phyloP scores from a whole-genome alignment of 2,888 invertebrate species.

The Eubasilissa splendida region DNA sequence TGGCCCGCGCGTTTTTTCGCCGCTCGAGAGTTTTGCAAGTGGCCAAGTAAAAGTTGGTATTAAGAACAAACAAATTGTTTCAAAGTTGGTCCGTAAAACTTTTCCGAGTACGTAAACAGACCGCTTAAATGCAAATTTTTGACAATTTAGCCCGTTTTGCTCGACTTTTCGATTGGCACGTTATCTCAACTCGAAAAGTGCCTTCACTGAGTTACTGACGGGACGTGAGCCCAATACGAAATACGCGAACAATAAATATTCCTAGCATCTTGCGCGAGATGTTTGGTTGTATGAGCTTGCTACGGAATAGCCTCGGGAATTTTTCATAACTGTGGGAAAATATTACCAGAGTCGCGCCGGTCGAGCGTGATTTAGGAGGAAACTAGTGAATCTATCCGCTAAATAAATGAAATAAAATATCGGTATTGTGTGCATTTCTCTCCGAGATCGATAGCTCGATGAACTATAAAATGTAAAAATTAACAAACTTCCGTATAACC shows the following conservation, averaged over 20 bases:
- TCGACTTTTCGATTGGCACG: slow-evolving; percentile 54
- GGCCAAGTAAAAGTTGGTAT: background rate
- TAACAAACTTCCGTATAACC: too few relatives aligned
- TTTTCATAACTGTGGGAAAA: slow-evolving; percentile 13
- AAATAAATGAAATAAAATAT: too few relatives aligned
- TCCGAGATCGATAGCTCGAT: too few relatives aligned
- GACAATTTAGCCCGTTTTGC: slow-evolving; percentile 51
- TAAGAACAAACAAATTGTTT: slow-evolving; percentile 50
- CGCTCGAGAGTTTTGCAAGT: slow-evolving; percentile 24
- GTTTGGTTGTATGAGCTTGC: slow-evolving; percentile 23
- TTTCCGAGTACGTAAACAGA: slow-evolving; percentile 41
- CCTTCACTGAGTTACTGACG: slow-evolving; percentile 51
- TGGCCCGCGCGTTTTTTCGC: slow-evolving; percentile 22
- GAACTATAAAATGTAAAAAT: too few relatives aligned
- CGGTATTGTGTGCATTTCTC: too few relatives aligned
- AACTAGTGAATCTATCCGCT: background rate
- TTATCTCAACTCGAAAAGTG: slow-evolving; percentile 54
- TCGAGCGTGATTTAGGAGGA: slow-evolving; percentile 3
- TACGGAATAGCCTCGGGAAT: background rate
- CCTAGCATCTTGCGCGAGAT: slow-evolving; percentile 28
- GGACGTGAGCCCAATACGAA: slow-evolving; percentile 52
- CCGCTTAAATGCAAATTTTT: slow-evolving; percentile 51
- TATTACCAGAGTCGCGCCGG: slow-evolving; percentile 10
- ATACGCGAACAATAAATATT: slow-evolving; percentile 45
- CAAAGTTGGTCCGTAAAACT: slow-evolving; percentile 42